Percentiles rank a stretch among this genome's conserved stretches.
phyloP scores from a whole-genome alignment of 2,888 invertebrate genomes.

The Lysandra bellargus region DNA sequence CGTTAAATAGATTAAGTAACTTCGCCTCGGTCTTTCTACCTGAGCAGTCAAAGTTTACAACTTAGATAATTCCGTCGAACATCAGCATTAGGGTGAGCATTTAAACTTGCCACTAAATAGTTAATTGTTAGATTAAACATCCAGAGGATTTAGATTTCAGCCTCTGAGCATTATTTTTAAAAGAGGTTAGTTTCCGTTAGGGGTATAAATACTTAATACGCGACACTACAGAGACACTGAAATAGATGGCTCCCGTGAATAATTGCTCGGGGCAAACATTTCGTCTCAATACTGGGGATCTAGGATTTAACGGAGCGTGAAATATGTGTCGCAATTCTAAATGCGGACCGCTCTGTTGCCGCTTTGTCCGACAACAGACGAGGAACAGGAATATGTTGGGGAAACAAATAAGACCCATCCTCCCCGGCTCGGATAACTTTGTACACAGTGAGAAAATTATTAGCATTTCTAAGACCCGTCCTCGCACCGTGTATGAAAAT shows the following conservation, averaged over 20 bases:
- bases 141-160: background rate
- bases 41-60: background rate
- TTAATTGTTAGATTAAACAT: background rate
- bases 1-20: constrained; percentile 24
- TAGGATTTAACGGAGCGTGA: constrained; percentile 29
- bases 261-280: constrained; percentile 17
- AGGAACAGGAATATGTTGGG: constrained; percentile 7
- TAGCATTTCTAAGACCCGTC: constrained; percentile 5
- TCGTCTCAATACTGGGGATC: constrained; percentile 14
- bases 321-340: constrained; percentile 30
- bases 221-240: constrained; percentile 3
- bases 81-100: background rate
- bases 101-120: background rate
- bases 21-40: constrained; percentile 12
- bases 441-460: background rate
- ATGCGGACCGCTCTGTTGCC: constrained; percentile 13
- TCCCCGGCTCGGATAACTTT: background rate
- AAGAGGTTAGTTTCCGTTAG: background rate
- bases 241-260: constrained; percentile 9
- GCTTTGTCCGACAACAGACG: constrained; percentile 15
- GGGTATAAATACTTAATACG: background rate
- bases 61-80: constrained; percentile 12
- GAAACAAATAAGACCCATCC: constrained; percentile 7
- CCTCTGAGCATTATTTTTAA: background rate
- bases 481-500: background rate